Evolutionary conservation across 2,113 vertebrate genomes (phyloP).

Genomic region (Sylvietta virens): DNA sequence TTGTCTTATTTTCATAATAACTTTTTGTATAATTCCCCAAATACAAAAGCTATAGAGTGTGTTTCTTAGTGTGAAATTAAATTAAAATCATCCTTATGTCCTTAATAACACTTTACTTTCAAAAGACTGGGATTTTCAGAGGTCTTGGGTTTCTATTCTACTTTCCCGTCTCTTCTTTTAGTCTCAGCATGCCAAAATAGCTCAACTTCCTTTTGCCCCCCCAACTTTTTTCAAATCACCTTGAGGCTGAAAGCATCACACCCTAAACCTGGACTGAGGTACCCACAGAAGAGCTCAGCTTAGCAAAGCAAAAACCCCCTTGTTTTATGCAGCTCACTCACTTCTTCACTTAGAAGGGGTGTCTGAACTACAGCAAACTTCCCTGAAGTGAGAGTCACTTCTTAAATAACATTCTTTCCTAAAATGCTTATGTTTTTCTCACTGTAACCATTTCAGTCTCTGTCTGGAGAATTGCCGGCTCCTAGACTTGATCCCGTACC

Average conservation of each 20-base stretch:
- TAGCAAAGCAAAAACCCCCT: not conserved
- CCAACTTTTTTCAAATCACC: not conserved
- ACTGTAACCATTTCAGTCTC: not conserved
- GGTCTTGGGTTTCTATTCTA: not conserved
- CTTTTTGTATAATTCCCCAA: not conserved
- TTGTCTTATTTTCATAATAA: not conserved
- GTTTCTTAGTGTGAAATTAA: not conserved
- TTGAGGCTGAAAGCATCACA: not conserved
- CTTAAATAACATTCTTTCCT: not conserved
- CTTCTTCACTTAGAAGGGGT: not conserved
- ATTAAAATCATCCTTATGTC: not conserved
- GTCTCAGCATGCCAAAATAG: not conserved
- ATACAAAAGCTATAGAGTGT: not conserved
- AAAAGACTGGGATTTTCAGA: not conserved
- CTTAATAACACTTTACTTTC: not conserved
- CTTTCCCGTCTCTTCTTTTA: not conserved
- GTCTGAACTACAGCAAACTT: not conserved
- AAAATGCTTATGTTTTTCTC: not conserved
- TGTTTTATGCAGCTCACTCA: not conserved
- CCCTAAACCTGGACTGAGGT: not conserved
- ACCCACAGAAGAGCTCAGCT: not conserved
- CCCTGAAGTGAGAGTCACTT: not conserved
- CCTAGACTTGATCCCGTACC: not conserved
- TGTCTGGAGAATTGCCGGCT: not conserved
- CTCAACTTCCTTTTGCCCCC: not conserved